A percentile compares a stretch with the other conserved stretches of the same genome.
Conservation (phyloP, 2,888 invertebrate genomes). For the Acheta domesticus region DNA sequence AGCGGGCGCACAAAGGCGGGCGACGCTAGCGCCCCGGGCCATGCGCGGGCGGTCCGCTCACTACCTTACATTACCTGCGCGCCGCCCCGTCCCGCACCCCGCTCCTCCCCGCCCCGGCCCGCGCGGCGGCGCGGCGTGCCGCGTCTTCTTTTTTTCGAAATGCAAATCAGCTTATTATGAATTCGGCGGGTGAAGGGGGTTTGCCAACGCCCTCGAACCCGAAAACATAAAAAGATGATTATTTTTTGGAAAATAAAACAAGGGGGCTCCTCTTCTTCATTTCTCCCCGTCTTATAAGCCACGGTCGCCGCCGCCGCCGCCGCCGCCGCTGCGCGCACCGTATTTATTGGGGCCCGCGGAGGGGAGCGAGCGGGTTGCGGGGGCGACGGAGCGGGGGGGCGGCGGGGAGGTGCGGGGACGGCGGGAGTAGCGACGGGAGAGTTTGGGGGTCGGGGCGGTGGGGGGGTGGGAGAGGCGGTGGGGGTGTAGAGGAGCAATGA, state of each 20-base stretch:
- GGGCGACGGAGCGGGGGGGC: no score
- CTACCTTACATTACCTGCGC: conserved; percentile 18
- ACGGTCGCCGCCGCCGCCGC: not conserved
- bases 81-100: not conserved
- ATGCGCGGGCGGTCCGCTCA: not conserved
- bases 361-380: not conserved
- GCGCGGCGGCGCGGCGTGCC: not conserved
- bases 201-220: conserved; percentile 7
- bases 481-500: no score
- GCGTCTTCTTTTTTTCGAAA: conserved; percentile 6
- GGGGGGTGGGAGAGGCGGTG: no score
- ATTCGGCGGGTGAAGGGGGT: conserved; percentile 18
- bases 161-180: conserved; percentile 18
- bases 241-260: conserved; percentile 18
- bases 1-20: conserved; percentile 3
- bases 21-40: not conserved
- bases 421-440: not conserved
- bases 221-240: not conserved
- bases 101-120: not conserved
- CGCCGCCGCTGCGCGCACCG: not conserved
- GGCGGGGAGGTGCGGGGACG: no score
- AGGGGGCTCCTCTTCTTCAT: not conserved
- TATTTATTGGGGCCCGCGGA: not conserved
- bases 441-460: no score
- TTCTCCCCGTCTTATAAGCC: not conserved